Evolutionary conservation across 2,888 invertebrate genomes (phyloP), one percentile per base, ranked within the genome.

Genomic region (Crioceris asparagi): DNA sequence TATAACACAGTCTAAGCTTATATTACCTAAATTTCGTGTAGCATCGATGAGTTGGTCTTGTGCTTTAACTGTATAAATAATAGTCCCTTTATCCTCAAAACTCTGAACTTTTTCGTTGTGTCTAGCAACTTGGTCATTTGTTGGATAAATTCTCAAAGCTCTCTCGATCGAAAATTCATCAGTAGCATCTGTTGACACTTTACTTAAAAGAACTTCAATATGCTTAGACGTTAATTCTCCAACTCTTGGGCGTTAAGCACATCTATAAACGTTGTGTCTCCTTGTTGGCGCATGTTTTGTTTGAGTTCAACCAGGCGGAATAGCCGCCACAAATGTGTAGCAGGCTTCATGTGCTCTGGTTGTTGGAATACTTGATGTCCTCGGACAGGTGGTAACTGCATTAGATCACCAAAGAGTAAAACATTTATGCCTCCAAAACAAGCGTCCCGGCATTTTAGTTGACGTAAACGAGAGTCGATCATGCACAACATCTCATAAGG

Each of bases 261-360:
- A 35, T 40, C 33, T n/a, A 33, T 37, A 26, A 40, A 40, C 12
- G 19, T 37, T 8, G 17, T 26, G 21, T 32, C 32, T 11, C 37
- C 37, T 37, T 33, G 37, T 32, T 40, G 37, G 17, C 37, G 32
- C 40, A 40, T 37, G 16, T 37, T 40, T 27, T 36, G 17, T 29
- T 32, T 32, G 2, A 37, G 25, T 27, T 40, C 37, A 33, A 30
- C 17, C 11, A 39, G 27, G 4, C 5, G 7, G 26, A 39, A 39
- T 10, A 17, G 21, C 12, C 31, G 32, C 34, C 34, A 40, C 15
- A 34, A 29, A 33, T 40, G 21, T 32, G 34, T 40, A n/a, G 33
- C 34, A 19, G 40, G 33, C 10, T 33, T 12, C 25, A 39, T 23
- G 11, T 32, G 17, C 19, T 29, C 31, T 16, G 35, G 35, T 21